phyloP scores from a whole-genome alignment of 2,888 invertebrate genomes.

The Machimus atricapillus region DNA sequence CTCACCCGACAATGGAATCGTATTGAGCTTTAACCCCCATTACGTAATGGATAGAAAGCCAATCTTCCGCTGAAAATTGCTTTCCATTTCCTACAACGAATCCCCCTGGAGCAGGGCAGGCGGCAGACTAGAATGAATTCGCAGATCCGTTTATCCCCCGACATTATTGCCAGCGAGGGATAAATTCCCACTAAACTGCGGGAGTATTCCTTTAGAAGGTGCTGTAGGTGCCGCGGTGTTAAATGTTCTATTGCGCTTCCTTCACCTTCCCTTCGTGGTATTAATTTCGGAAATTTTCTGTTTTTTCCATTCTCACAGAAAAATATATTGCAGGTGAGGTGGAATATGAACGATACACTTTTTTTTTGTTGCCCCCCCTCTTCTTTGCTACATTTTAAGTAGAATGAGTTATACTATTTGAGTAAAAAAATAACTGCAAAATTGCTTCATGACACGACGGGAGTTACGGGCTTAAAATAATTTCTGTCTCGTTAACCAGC shows the following conservation, averaged over 20 bases:
- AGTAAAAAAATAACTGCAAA: not conserved
- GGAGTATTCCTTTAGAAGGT: not conserved
- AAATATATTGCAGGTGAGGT: not conserved
- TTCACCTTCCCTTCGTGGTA: not conserved
- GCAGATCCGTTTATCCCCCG: not conserved
- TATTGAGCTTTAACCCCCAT: constrained; percentile 1
- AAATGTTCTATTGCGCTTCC: not conserved
- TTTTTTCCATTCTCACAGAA: not conserved
- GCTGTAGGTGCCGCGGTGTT: not conserved
- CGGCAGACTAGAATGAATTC: not conserved
- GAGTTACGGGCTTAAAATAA: not conserved
- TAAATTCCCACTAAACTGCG: not conserved
- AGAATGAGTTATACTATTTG: not conserved
- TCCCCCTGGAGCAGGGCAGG: not conserved
- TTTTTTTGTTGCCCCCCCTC: not conserved
- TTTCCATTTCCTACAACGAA: not conserved
- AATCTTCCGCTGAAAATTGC: constrained; percentile 14
- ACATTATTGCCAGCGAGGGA: not conserved
- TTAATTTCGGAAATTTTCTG: not conserved
- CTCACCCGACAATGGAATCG: not conserved
- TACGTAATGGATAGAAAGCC: constrained; percentile 12
- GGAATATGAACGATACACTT: not conserved
- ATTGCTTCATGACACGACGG: not conserved
- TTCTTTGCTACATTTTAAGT: not conserved
- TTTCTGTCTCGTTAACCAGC: not conserved